A percentile compares a stretch with the other conserved stretches of the same genome.
Evolutionary conservation across 2,113 vertebrate species (phyloP).

Genomic region (Aplodontia rufa): DNA sequence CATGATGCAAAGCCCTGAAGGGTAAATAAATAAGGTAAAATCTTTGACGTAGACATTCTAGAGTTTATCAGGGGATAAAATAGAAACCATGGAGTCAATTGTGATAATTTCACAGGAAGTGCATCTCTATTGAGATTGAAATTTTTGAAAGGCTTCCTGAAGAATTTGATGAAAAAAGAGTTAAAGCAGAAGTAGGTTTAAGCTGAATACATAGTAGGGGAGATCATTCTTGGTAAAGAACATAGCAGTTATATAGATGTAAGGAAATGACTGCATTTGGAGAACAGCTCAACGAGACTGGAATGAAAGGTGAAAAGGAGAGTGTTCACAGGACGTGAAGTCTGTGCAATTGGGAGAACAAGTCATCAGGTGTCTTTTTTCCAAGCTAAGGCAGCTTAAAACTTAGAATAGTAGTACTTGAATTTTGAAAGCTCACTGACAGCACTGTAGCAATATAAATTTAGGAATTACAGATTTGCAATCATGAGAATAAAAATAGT

Average conservation of each 20-base stretch:
- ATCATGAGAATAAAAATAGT: not conserved
- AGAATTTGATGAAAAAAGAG: not conserved
- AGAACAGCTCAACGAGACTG: not conserved
- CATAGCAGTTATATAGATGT: not conserved
- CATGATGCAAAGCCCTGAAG: too few species aligned
- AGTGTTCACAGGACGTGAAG: too few species aligned
- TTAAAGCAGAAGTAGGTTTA: not conserved
- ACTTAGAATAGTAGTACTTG: not conserved
- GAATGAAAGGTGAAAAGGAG: not conserved
- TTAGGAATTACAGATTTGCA: not conserved
- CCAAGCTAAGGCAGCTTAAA: not conserved
- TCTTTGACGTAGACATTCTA: not conserved
- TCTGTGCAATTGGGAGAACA: too few species aligned
- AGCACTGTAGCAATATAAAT: not conserved
- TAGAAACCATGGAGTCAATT: not conserved
- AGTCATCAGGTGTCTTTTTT: not conserved
- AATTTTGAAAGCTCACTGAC: not conserved
- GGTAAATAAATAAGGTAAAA: not conserved
- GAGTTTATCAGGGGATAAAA: not conserved
- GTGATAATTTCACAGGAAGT: not conserved
- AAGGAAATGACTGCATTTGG: not conserved
- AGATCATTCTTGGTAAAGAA: not conserved
- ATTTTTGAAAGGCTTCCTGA: not conserved
- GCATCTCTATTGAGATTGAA: not conserved
- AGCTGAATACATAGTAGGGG: not conserved